Base-by-base conservation (phyloP, 2,888 invertebrate genomes). In the Ophioninae sp. region DNA sequence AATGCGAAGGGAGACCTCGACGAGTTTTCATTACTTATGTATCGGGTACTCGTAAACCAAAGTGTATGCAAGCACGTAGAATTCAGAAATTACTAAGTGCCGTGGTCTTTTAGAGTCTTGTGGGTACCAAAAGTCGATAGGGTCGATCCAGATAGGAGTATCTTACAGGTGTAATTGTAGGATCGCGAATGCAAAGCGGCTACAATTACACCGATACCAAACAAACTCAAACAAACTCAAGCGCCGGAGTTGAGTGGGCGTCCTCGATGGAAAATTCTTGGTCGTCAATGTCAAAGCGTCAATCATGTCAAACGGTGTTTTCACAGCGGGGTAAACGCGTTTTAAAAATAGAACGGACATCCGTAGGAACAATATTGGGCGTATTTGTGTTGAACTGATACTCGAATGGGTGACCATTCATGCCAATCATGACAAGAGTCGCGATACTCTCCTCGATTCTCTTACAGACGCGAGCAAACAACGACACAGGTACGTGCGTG, bases 21-120 rank as follows among this genome's bases (percentile, higher is more conserved):
- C 61, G 61, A 61, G 0, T 7, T 61, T 70, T 57, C 37, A 30
- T 70, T 70, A 70, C 70, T 70, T 56, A 57, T 30, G 70, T 70
- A 70, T 70, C 70, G 56, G 20, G n/a, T 57, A 6, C 37, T 37
- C 50, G n/a, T 57, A 37, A 70, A 57, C 57, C 37, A 21, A 21
- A 59, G 21, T 8, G 59, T 30, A 78, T 78, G 77, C 50, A 50
- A 50, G 50, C 50, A 50, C 50, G 50, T 50, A 50, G 50, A 50
- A 50, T 50, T 50, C 13, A 17, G 13, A 6, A 17, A 6, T 13
- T 17, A 17, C 50, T 17, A 13, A 50, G 50, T 50, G 13, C 50
- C 13, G 50, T 50, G 50, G 10, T 50, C 50, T 50, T 50, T 50
- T 17, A 50, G 50, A 17, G 50, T 13, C 17, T 50, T 50, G 13